Conservation (phyloP, 2,113 vertebrate genomes). For the Dascyllus trimaculatus region DNA sequence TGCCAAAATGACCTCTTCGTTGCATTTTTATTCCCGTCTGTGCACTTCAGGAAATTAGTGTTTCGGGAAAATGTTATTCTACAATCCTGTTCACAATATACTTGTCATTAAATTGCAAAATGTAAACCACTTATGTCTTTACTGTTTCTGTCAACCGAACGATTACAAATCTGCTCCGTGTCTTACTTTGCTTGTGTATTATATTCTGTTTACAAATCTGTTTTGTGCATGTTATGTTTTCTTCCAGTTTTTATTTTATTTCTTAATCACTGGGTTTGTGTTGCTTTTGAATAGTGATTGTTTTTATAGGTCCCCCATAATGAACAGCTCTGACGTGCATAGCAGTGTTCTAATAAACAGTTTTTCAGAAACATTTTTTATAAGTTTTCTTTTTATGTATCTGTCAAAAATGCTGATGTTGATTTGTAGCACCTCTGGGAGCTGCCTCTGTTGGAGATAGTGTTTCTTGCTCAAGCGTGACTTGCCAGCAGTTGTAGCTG, state of each 20-base stretch:
- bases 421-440: no score
- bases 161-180: background rate
- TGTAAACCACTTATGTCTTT: background rate
- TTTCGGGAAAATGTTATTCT: constrained; percentile 5
- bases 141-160: constrained; percentile 12
- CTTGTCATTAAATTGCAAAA: constrained; percentile 34
- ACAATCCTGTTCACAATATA: constrained; percentile 22
- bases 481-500: no score
- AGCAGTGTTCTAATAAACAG: constrained; percentile 16
- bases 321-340: background rate
- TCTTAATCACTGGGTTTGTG: background rate
- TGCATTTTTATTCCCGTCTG: background rate
- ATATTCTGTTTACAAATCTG: background rate
- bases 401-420: no score
- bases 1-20: constrained; percentile 1
- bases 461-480: no score
- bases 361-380: background rate
- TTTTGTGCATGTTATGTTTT: constrained; percentile 1
- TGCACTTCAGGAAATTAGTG: constrained; percentile 9
- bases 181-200: background rate
- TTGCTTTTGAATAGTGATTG: background rate
- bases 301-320: background rate
- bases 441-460: no score
- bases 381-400: background rate
- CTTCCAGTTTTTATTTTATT: background rate